Conservation (phyloP, 2,113 vertebrate species). For the Cricetomys ansorgei region DNA sequence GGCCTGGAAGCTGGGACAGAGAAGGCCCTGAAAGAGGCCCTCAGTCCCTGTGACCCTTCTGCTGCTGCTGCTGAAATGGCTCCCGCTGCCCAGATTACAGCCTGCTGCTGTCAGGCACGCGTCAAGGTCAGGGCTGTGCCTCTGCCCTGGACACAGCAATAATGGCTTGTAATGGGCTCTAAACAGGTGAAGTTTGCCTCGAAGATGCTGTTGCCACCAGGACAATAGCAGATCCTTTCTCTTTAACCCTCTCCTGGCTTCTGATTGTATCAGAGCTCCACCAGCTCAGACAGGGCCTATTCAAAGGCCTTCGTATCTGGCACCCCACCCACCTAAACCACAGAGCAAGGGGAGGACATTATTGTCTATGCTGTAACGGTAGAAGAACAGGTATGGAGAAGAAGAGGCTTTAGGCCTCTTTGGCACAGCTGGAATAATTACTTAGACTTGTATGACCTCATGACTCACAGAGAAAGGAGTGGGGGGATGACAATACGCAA, state of each 20-base stretch:
- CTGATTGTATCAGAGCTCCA: rapidly evolving
- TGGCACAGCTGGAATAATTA: not conserved
- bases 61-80: constrained; percentile 16
- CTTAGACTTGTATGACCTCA: not conserved
- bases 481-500: too few relatives aligned
- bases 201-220: not conserved
- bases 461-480: not conserved
- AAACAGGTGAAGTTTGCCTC: constrained; percentile 73
- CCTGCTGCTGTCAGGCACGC: constrained; percentile 71
- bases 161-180: constrained; percentile 80
- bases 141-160: constrained; percentile 71
- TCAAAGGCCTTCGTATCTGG: not conserved
- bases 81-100: constrained; percentile 64
- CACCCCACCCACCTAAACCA: not conserved
- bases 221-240: constrained; percentile 15
- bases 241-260: constrained; percentile 74
- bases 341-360: not conserved
- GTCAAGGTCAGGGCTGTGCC: constrained; percentile 74
- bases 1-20: not conserved
- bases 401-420: not conserved
- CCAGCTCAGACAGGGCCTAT: not conserved
- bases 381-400: not conserved
- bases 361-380: not conserved
- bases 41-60: constrained; percentile 25
- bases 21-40: constrained; percentile 67